Base-by-base conservation (phyloP, 2,888 invertebrate genomes). In the Eledona agricola region DNA sequence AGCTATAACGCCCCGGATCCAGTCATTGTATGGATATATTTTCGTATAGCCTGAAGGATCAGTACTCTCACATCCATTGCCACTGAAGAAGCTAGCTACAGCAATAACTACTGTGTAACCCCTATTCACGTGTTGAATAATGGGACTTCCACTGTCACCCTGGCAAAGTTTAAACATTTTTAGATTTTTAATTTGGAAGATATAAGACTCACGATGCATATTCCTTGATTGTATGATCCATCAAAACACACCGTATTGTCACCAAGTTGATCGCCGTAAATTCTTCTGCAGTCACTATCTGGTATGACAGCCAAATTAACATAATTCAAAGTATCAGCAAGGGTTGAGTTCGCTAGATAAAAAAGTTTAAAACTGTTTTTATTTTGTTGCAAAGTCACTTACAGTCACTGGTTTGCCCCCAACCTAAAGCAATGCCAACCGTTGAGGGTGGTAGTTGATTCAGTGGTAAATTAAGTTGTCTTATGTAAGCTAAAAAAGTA, bases 51-150 rank as follows among this genome's bases (percentile, higher is more conserved):
- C 37, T n/a, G 37, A 37, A 4, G 37, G 22, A 12, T 20, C 20
- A 6, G 37, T 37, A 9, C 11, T 37, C 6, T 37, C 20, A 23
- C 22, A 37, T 22, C 34, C 34, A 19, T 34, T 34, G n/a, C 20
- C 17, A 19, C 34, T 34, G 11, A 19, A n/a, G n/a, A 16, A 34
- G 17, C 34, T 34, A n/a, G 19, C 34, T 16, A 34, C 16, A 2
- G 13, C 31, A 9, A 1, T 12, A 2, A 34, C 7, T 6, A 9
- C 7, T 6, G 9, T 19, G 5, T 7, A 10, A 19, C 6, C 9
- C 9, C 4, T 4, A 26, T 7, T 26, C 4, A 6, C 5, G 9
- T 6, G 5, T 19, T n/a, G n/a, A 12, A 7, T 19, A 19, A 17
- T 4, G 10, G 34, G 19, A 26, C 19, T 19, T 5, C 34, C 34